Conservation (phyloP, 2,888 invertebrate genomes). For the Pseudanteris insignis region DNA sequence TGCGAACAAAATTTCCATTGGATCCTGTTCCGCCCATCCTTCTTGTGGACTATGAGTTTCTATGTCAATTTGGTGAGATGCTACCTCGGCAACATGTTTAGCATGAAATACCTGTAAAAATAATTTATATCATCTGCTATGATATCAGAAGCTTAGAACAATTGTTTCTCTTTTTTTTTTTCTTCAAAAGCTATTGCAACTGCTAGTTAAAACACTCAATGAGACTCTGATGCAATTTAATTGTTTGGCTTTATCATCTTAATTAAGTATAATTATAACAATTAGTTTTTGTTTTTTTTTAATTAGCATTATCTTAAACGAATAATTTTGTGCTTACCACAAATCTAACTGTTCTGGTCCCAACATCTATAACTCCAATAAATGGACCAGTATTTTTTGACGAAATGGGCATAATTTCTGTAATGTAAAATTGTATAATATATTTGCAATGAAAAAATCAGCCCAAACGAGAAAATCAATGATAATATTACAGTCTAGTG, state of each 20-base stretch:
- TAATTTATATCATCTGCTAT: too few species aligned
- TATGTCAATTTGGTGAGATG: slow-evolving; percentile 83
- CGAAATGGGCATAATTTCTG: slow-evolving; percentile 48
- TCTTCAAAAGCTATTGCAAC: too few species aligned
- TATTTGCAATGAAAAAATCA: background rate
- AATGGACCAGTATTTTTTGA: slow-evolving; percentile 67
- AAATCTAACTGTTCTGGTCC: slow-evolving; percentile 91
- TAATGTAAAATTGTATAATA: slow-evolving; percentile 7
- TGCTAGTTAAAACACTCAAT: too few species aligned
- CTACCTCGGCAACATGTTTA: slow-evolving; percentile 80
- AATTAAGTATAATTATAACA: too few species aligned
- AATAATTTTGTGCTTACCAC: too few species aligned
- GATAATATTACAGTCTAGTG: background rate
- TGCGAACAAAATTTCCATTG: slow-evolving; percentile 82
- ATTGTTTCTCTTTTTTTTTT: too few species aligned
- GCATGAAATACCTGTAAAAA: slow-evolving; percentile 74
- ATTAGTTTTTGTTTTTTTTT: too few species aligned
- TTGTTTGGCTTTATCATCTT: too few species aligned
- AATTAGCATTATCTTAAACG: too few species aligned
- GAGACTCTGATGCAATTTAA: too few species aligned
- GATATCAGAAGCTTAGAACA: too few species aligned
- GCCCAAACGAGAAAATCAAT: background rate
- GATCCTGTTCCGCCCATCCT: slow-evolving; percentile 95
- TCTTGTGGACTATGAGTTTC: slow-evolving; percentile 82
- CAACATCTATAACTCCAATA: slow-evolving; percentile 94